Conservation (phyloP, 37 sponge, comb jelly and placozoan species). For the Corticium candelabrum region DNA sequence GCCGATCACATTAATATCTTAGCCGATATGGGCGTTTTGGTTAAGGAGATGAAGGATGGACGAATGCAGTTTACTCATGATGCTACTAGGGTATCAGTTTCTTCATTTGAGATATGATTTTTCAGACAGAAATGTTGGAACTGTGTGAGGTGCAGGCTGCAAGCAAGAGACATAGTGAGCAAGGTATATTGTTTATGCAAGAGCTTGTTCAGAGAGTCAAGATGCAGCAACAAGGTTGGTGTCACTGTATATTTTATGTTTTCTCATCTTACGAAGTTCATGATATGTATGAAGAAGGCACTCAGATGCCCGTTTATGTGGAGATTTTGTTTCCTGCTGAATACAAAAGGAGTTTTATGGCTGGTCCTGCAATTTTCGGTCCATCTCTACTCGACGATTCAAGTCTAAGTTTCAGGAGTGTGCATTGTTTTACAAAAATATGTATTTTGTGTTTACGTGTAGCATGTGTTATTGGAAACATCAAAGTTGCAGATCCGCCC, state of each 20-base stretch:
- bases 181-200: conserved; percentile 57
- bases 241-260: background rate
- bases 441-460: background rate
- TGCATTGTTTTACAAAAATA: background rate
- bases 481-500: background rate
- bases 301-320: conserved; percentile 16
- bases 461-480: background rate
- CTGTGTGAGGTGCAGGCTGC: too few relatives aligned
- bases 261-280: background rate
- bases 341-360: conserved; percentile 7
- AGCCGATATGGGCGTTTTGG: background rate
- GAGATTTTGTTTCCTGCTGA: background rate
- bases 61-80: background rate
- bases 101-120: background rate
- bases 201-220: conserved; percentile 36
- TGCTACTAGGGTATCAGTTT: background rate
- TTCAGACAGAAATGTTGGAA: too few relatives aligned
- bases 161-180: conserved; percentile 37
- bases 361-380: conserved; percentile 56
- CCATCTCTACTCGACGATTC: conserved; percentile 25
- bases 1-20: background rate
- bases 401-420: conserved; percentile 26
- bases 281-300: background rate
- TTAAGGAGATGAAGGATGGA: background rate
- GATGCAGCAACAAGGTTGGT: conserved; percentile 5